phyloP scores from a whole-genome alignment of 1,140 invertebrate species.

The Drosophila sp. region DNA sequence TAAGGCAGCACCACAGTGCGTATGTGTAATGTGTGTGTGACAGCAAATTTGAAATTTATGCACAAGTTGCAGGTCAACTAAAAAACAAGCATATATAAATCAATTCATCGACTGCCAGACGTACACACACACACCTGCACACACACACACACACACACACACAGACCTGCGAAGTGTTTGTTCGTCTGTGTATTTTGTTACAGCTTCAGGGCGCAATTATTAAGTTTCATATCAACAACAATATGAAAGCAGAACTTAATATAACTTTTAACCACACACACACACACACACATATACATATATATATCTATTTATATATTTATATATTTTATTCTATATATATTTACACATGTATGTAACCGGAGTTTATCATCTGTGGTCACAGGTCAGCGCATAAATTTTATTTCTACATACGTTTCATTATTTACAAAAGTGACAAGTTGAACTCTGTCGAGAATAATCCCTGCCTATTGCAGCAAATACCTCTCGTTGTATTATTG shows the following conservation, averaged over 20 bases:
- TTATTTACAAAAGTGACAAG: too few relatives aligned
- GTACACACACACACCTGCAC: neutral
- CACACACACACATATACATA: neutral
- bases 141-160: slow-evolving; percentile 3
- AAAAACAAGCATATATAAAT: slow-evolving; percentile 77
- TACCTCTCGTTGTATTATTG: too few relatives aligned
- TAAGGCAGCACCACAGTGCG: slow-evolving; percentile 22
- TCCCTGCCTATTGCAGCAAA: too few relatives aligned
- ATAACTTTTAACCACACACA: slow-evolving; percentile 29
- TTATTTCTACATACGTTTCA: neutral
- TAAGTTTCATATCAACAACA: slow-evolving; percentile 58
- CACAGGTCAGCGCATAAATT: neutral
- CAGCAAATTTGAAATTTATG: slow-evolving; percentile 74
- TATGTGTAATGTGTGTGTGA: slow-evolving; percentile 34
- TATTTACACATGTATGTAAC: neutral
- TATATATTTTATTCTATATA: neutral
- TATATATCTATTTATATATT: slow-evolving; percentile 5
- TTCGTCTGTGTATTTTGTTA: slow-evolving; percentile 26
- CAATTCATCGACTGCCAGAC: slow-evolving; percentile 68
- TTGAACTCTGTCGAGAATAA: too few relatives aligned
- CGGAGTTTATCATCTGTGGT: neutral
- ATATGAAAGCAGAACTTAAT: slow-evolving; percentile 50
- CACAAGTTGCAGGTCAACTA: slow-evolving; percentile 77
- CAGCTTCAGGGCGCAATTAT: slow-evolving; percentile 70
- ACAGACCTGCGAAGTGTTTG: neutral